Evolutionary conservation across 2,113 vertebrate genomes (phyloP).

Genomic region (Centropristis striata): DNA sequence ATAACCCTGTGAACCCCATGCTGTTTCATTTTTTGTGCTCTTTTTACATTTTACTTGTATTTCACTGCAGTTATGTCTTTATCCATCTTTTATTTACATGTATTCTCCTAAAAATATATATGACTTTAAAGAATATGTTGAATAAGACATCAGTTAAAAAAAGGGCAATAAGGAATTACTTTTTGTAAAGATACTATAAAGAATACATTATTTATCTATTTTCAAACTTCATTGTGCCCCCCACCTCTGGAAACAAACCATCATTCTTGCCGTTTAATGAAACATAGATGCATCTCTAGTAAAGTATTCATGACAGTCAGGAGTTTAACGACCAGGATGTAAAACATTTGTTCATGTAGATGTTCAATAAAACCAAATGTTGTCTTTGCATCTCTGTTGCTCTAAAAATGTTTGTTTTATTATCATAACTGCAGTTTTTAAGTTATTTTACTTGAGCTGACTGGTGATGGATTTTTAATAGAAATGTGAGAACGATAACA

Average conservation of each 20-base stretch:
- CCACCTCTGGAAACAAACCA: not conserved
- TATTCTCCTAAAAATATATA: no score
- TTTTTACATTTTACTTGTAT: no score
- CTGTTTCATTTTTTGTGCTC: no score
- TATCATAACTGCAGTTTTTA: not conserved
- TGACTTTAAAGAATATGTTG: no score
- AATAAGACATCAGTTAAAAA: not conserved
- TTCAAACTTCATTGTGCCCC: not conserved
- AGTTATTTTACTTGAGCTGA: no score
- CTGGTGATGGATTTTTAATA: no score
- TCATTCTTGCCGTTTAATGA: not conserved
- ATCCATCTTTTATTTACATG: no score
- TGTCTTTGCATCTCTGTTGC: slow-evolving; percentile 4
- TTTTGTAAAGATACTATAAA: not conserved
- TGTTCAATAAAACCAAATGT: slow-evolving; percentile 12
- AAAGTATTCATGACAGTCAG: not conserved
- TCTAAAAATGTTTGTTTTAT: not conserved
- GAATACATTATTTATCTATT: not conserved
- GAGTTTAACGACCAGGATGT: not conserved
- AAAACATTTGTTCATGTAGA: not conserved
- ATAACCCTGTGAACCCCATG: no score
- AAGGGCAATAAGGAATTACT: not conserved
- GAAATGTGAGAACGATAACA: no score
- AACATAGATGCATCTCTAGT: not conserved
- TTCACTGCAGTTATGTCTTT: no score